Evolutionary conservation across 2,797 vertebrate species (phyloP).

Genomic region (Bovichtus diacanthus): DNA sequence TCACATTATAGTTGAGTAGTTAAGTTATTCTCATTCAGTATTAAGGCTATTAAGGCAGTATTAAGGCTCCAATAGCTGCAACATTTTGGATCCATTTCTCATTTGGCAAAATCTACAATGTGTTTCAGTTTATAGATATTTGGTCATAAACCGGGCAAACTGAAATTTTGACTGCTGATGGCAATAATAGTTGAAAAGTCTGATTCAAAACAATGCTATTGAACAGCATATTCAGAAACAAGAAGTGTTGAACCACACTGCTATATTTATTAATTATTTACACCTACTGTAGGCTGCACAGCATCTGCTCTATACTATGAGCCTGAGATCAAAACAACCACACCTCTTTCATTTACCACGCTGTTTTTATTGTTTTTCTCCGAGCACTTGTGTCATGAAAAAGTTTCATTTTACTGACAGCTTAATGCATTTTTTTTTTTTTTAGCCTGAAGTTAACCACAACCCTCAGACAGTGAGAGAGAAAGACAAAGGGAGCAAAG

Average conservation of each 20-base stretch:
- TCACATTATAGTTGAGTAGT: too few species aligned
- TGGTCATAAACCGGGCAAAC: too few species aligned
- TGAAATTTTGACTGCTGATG: neutral
- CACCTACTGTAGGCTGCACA: constrained; percentile 5
- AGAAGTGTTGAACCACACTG: neutral
- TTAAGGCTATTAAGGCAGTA: too few species aligned
- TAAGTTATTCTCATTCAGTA: neutral
- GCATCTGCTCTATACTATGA: constrained; percentile 11
- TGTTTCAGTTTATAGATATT: neutral
- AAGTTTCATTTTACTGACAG: constrained; percentile 12
- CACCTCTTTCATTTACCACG: constrained; percentile 6
- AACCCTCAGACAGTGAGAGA: neutral
- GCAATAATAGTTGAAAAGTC: too few species aligned
- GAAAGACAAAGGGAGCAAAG: constrained; percentile 4
- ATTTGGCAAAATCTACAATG: neutral
- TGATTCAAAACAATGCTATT: too few species aligned
- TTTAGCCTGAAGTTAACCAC: constrained; percentile 17
- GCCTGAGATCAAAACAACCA: constrained; percentile 8
- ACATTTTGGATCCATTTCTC: neutral
- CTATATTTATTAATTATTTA: constrained; percentile 25
- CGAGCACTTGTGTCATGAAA: constrained; percentile 5
- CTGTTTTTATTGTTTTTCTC: neutral
- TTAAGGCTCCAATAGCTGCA: neutral
- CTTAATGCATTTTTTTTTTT: constrained; percentile 19
- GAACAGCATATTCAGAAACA: neutral